Evolutionary conservation across 1,140 invertebrate species (phyloP), one percentile per base, ranked within the genome.

Genomic region (Antheraea mylitta): DNA sequence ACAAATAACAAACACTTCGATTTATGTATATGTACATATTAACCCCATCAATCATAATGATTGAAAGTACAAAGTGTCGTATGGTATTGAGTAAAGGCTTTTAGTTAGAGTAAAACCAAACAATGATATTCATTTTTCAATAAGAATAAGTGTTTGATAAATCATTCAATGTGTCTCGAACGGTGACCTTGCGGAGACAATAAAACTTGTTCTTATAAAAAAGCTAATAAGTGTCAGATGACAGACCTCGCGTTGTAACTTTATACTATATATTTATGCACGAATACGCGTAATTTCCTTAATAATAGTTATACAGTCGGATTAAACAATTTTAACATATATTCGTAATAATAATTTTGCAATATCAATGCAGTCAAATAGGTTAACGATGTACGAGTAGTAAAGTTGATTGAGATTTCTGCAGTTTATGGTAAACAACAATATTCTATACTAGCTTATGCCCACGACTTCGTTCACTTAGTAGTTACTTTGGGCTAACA

Each of bases 151-250:
- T 53, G 45, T 53, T 53, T 13, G 45, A 53, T 53, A 53, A 53
- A 53, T 53, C 45, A 53, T 53, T 53, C 45, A 53, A 16, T 53
- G 45, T 53, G 7, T 53, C 45, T 16, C 45, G 45, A 16, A 53
- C 45, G 45, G 45, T n/a, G 45, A 53, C 45, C 45, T 53, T 53
- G 45, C 45, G 45, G 45, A 53, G 16, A 53, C 45, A 53, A 53
- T 53, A 9, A 53, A 53, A 53, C 45, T 53, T 53, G 45, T 53
- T 53, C 45, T n/a, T 53, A 53, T 53, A 53, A 53, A 42, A n/a
- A 53, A 53, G 45, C 45, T 13, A 53, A 53, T 16, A 53, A 53
- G 45, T 53, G 45, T 53, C 45, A 53, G 45, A 53, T 13, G 45
- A 53, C 45, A 53, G 45, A 13, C 45, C 45, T 16, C 16, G 45